Conservation (phyloP, 2,797 vertebrate species). For the Erpetoichthys calabaricus region DNA sequence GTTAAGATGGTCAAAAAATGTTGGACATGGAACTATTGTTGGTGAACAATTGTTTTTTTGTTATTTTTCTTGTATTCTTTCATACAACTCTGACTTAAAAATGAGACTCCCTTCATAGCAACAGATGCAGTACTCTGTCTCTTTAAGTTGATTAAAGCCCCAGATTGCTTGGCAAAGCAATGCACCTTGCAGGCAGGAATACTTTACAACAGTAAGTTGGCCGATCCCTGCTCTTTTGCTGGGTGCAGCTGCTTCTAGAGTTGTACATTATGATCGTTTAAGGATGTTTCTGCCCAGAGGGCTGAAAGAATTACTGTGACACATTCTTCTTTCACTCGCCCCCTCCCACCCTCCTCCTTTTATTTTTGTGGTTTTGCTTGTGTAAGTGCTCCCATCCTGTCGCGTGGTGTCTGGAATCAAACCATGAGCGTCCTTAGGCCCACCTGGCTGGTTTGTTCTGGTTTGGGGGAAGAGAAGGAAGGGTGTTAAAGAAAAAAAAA, state of each 20-base stretch:
- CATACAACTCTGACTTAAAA: too few species aligned
- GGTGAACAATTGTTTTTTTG: too few species aligned
- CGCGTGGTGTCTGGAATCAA: conserved; percentile 3
- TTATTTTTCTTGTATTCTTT: too few species aligned
- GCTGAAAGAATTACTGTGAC: conserved; percentile 10
- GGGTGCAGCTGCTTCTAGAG: conserved; percentile 8
- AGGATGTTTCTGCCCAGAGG: conserved; percentile 15
- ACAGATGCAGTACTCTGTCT: neutral
- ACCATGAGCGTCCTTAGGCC: conserved; percentile 21
- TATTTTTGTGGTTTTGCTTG: conserved; percentile 12
- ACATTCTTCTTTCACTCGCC: conserved; percentile 9
- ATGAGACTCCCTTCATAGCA: neutral
- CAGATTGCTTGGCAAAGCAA: neutral
- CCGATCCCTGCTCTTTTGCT: neutral
- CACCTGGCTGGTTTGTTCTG: conserved; percentile 49
- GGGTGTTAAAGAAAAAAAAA: neutral
- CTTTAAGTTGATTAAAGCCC: too few species aligned
- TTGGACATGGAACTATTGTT: too few species aligned
- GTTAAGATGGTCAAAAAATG: too few species aligned
- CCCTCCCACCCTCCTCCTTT: neutral
- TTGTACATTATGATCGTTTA: neutral
- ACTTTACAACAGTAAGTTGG: neutral
- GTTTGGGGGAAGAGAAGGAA: neutral
- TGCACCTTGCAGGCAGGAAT: conserved; percentile 3
- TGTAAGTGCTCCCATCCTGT: conserved; percentile 11